These are phyloP conservation scores for Lepidostoma basale DNA, from an alignment of 1,140 invertebrate species.

Conservation along the genomic window DNA sequence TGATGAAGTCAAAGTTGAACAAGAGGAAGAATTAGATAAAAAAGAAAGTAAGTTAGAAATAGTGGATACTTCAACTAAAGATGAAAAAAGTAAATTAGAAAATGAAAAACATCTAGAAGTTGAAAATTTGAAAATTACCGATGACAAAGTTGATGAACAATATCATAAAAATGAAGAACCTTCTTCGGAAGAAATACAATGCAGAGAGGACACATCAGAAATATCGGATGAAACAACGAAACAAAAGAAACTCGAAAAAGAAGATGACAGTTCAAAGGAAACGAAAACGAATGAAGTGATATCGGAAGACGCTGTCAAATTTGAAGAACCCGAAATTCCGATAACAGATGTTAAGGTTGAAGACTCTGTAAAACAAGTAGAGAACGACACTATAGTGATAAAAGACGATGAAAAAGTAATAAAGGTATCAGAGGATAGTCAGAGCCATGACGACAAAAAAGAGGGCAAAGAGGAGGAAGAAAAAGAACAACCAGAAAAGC, in stretches of 20 bases:
- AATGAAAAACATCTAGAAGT: not conserved
- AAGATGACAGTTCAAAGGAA: conserved; percentile 37
- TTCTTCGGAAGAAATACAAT: conserved; percentile 17
- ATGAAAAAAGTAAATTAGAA: not conserved
- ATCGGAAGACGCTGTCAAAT: too few relatives aligned
- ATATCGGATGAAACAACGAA: conserved; percentile 29
- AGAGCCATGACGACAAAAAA: too few relatives aligned
- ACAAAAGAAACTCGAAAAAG: conserved; percentile 37
- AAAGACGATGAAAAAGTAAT: too few relatives aligned
- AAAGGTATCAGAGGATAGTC: too few relatives aligned
- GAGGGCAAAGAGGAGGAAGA: too few relatives aligned
- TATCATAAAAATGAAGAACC: not conserved
- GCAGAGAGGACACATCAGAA: conserved; percentile 19
- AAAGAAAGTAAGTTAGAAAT: not conserved
- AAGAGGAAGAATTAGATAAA: not conserved
- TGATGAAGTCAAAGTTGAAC: not conserved
- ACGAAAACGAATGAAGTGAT: too few relatives aligned
- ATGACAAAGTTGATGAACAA: not conserved
- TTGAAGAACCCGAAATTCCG: too few relatives aligned
- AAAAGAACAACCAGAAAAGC: too few relatives aligned
- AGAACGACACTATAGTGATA: too few relatives aligned
- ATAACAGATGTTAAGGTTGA: too few relatives aligned
- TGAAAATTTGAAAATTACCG: not conserved
- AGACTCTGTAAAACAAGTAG: too few relatives aligned
- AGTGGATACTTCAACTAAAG: too few relatives aligned